Conservation (phyloP, 2,113 vertebrate genomes). For the Uropsilus gracilis region DNA sequence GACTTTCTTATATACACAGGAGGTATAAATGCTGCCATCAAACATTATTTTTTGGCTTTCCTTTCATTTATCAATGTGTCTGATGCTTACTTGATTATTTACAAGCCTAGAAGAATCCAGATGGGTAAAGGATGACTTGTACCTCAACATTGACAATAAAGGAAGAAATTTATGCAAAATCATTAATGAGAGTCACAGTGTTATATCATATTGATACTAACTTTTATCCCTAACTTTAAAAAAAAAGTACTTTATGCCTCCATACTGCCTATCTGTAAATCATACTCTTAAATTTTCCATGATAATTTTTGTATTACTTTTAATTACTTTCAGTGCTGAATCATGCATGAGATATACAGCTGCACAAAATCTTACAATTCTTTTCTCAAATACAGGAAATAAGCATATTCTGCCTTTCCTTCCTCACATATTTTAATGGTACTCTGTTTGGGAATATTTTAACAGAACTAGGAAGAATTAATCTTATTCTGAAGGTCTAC, state of each 20-base stretch:
- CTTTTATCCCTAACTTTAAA: not conserved
- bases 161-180: not conserved
- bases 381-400: not conserved
- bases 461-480: not conserved
- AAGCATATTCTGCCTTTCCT: not conserved
- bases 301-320: conserved; percentile 21
- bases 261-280: not conserved
- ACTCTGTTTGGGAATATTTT: not conserved
- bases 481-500: not conserved
- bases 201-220: not conserved
- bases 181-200: not conserved
- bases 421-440: not conserved
- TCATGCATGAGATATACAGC: not conserved
- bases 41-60: too few species aligned
- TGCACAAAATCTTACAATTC: not conserved
- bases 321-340: not conserved
- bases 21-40: too few species aligned
- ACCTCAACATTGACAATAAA: not conserved
- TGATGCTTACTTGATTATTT: too few species aligned
- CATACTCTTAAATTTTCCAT: not conserved
- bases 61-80: too few species aligned
- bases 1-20: too few species aligned
- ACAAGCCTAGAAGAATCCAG: too few species aligned
- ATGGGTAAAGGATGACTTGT: not conserved
- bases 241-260: not conserved